A percentile compares a stretch with the other conserved stretches of the same genome.
Evolutionary conservation across 2,888 invertebrate genomes (phyloP).

Genomic region (Rhimphoctona megacephalus): DNA sequence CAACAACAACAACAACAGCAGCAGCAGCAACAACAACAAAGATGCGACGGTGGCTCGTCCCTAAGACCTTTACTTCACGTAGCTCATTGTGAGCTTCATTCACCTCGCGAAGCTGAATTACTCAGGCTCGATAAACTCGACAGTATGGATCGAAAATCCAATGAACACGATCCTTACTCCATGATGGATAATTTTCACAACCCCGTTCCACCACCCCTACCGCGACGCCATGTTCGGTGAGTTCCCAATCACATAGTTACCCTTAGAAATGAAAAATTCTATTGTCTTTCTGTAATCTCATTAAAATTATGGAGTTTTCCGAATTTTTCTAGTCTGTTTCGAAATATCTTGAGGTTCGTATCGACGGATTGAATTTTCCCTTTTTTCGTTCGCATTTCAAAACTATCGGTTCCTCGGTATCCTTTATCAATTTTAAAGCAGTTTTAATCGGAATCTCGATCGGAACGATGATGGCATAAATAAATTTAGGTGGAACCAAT

Average conservation of each 20-base stretch:
- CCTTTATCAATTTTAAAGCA: background rate
- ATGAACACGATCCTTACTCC: conserved; percentile 80
- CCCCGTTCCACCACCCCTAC: conserved; percentile 83
- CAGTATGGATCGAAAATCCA: conserved; percentile 79
- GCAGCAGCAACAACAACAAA: conserved; percentile 64
- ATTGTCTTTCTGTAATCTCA: background rate
- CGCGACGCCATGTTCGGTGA: conserved; percentile 84
- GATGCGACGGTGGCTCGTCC: conserved; percentile 82
- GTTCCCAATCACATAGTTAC: conserved; percentile 43
- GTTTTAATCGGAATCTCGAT: background rate
- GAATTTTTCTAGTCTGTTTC: too few relatives aligned
- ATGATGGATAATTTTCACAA: conserved; percentile 84
- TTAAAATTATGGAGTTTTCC: background rate
- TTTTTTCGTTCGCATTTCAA: too few relatives aligned
- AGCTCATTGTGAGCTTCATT: conserved; percentile 83
- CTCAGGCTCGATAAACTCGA: conserved; percentile 83
- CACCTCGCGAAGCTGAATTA: conserved; percentile 83
- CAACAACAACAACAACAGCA: conserved; percentile 75
- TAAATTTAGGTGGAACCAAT: background rate
- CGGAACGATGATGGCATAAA: background rate
- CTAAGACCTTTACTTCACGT: conserved; percentile 83
- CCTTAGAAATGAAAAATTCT: conserved; percentile 28
- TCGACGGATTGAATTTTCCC: too few relatives aligned
- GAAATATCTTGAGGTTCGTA: too few relatives aligned
- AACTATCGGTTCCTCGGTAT: background rate